phyloP scores from a whole-genome alignment of 2,797 vertebrate species.

The Pangasius macronema region DNA sequence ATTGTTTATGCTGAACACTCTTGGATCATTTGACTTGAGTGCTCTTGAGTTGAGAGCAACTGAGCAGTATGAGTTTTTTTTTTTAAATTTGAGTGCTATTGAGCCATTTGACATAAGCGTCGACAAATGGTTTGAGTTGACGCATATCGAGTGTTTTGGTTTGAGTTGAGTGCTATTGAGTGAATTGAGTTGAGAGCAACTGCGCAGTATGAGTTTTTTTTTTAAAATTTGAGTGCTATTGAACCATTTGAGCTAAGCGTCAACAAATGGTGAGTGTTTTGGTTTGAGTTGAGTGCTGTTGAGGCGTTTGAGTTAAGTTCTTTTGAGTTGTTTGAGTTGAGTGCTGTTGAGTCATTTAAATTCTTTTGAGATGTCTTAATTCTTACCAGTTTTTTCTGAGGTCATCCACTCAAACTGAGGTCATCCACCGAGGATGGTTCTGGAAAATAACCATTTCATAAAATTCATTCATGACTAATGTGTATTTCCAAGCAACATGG shows the following conservation, averaged over 20 bases:
- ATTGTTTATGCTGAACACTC: neutral
- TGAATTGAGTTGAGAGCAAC: neutral
- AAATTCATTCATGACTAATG: constrained; percentile 6
- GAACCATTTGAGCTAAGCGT: neutral
- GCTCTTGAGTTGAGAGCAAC: neutral
- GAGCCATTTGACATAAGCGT: neutral
- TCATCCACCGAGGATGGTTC: neutral
- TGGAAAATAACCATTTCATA: too few relatives aligned
- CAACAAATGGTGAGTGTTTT: neutral
- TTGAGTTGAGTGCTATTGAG: neutral
- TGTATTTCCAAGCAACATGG: neutral
- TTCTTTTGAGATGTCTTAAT: neutral
- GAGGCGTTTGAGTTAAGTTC: neutral
- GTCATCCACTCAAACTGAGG: neutral
- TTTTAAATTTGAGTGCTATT: neutral
- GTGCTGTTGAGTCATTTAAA: neutral
- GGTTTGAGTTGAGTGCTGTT: neutral
- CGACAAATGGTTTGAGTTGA: neutral
- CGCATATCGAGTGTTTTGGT: neutral
- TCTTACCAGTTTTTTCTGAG: neutral
- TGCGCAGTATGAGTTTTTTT: neutral
- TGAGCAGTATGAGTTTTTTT: neutral
- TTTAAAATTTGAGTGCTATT: neutral
- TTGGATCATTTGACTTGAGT: neutral
- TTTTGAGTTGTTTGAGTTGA: neutral